Percentiles rank a stretch among this genome's conserved stretches.
Conservation (phyloP, 2,888 invertebrate genomes). For the Eugnorisma glareosa region DNA sequence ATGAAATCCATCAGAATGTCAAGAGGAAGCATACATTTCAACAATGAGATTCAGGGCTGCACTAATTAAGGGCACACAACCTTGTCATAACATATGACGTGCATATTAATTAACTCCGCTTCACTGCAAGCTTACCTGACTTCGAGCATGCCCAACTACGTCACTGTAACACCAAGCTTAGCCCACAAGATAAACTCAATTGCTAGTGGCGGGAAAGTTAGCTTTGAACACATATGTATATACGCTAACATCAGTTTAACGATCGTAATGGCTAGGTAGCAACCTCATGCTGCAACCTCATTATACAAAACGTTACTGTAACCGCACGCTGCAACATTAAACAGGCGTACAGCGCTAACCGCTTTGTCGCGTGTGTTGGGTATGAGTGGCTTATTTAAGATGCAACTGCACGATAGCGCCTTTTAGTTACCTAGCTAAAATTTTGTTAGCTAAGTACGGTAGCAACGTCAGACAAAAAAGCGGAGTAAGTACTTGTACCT, state of each 20-base stretch:
- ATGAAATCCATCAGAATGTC: background rate
- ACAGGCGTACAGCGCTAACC: slow-evolving; percentile 20
- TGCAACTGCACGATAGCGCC: slow-evolving; percentile 8
- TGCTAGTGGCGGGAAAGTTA: slow-evolving; percentile 48
- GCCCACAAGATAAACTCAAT: slow-evolving; percentile 60
- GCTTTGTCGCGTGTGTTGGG: slow-evolving; percentile 22
- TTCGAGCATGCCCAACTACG: slow-evolving; percentile 18
- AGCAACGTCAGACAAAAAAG: background rate
- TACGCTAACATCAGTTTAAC: slow-evolving; percentile 53
- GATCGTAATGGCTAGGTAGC: slow-evolving; percentile 50
- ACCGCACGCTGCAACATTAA: slow-evolving; percentile 32
- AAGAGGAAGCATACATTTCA: background rate
- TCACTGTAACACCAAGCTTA: slow-evolving; percentile 24
- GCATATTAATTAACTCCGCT: slow-evolving; percentile 36
- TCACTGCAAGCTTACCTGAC: slow-evolving; percentile 26
- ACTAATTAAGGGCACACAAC: slow-evolving; percentile 11
- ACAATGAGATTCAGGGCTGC: background rate
- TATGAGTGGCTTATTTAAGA: slow-evolving; percentile 26
- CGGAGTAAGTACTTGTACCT: background rate
- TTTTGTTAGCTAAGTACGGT: background rate
- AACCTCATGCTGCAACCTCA: slow-evolving; percentile 43
- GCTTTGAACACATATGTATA: slow-evolving; percentile 50
- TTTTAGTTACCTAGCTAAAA: background rate
- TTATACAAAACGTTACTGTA: slow-evolving; percentile 49
- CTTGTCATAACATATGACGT: slow-evolving; percentile 40